phyloP scores from a whole-genome alignment of 2,113 vertebrate species.

The Mus spicilegus region DNA sequence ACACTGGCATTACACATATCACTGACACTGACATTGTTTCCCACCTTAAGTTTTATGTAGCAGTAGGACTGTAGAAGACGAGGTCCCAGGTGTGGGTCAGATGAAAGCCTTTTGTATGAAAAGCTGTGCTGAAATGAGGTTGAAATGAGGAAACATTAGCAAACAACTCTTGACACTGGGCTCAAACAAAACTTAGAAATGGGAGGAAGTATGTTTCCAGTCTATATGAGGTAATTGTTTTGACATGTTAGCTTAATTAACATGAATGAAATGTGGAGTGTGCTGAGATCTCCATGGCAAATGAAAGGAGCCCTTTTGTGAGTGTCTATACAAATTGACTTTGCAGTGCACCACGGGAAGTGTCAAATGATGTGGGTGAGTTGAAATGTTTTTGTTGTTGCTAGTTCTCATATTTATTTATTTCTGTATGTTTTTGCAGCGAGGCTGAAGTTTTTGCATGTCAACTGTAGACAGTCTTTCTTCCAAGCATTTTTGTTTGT shows the following conservation, averaged over 20 bases:
- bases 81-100: background rate
- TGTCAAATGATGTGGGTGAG: background rate
- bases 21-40: background rate
- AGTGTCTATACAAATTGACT: constrained; percentile 47
- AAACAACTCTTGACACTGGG: constrained; percentile 52
- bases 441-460: background rate
- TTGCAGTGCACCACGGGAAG: constrained; percentile 53
- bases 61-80: background rate
- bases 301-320: background rate
- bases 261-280: background rate
- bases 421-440: background rate
- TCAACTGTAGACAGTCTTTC: constrained; percentile 36
- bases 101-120: constrained; percentile 20
- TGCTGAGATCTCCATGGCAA: background rate
- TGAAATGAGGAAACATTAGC: background rate
- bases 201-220: background rate
- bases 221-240: constrained; percentile 74
- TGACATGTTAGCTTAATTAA: constrained; percentile 75
- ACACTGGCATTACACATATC: background rate
- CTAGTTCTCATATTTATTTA: constrained; percentile 63
- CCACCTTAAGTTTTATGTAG: background rate
- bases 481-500: constrained; percentile 13
- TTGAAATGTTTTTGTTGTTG: background rate
- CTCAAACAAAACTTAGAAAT: constrained; percentile 53
- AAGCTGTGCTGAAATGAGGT: background rate